Evolutionary conservation across 2,888 invertebrate species (phyloP).

Genomic region (Acleris cristana): DNA sequence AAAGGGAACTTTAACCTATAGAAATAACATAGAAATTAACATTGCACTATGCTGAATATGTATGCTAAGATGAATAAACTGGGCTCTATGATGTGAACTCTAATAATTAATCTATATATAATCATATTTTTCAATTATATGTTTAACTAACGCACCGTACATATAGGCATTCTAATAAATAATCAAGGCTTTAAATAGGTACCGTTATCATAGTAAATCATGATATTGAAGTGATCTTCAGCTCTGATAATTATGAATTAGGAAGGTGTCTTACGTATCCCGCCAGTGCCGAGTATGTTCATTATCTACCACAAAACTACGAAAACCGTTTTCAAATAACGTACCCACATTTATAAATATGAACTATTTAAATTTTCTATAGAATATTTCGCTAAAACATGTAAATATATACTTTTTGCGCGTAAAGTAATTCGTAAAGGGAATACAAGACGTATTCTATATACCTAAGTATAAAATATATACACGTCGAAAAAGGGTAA

Average conservation of each 20-base stretch:
- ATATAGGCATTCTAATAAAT: slow-evolving; percentile 64
- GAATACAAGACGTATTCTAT: slow-evolving; percentile 48
- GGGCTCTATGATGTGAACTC: slow-evolving; percentile 44
- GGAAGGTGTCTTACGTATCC: too few species aligned
- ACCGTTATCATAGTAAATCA: slow-evolving; percentile 60
- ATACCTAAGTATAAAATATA: slow-evolving; percentile 41
- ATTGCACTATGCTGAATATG: slow-evolving; percentile 42
- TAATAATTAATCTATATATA: slow-evolving; percentile 44
- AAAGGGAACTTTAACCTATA: slow-evolving; percentile 47
- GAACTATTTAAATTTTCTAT: slow-evolving; percentile 22
- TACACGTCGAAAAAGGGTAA: slow-evolving; percentile 29
- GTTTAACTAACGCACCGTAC: slow-evolving; percentile 66
- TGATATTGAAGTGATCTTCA: background rate
- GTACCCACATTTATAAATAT: slow-evolving; percentile 14
- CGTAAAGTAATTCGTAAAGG: slow-evolving; percentile 43
- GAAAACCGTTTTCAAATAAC: background rate
- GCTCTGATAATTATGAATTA: too few species aligned
- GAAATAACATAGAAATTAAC: slow-evolving; percentile 40
- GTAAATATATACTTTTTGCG: slow-evolving; percentile 45
- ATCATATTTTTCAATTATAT: slow-evolving; percentile 39
- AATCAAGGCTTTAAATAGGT: slow-evolving; percentile 75
- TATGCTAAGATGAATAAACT: slow-evolving; percentile 49
- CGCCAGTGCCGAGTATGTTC: too few species aligned
- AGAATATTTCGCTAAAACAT: slow-evolving; percentile 36
- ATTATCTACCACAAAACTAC: too few species aligned